Evolutionary conservation across 2,113 vertebrate genomes (phyloP).

Genomic region (Salminus brasiliensis): DNA sequence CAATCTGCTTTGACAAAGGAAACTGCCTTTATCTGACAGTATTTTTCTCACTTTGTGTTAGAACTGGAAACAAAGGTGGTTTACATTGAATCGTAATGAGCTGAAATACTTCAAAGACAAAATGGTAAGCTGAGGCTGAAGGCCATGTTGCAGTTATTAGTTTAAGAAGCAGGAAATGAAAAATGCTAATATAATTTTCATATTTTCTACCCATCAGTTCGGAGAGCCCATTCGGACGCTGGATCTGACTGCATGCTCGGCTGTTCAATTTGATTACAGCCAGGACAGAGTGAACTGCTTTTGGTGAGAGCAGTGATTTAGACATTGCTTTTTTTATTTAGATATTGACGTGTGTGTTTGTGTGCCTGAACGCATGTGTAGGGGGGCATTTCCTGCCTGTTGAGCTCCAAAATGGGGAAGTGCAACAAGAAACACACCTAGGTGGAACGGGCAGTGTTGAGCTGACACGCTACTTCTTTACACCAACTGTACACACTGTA

Average conservation of each 20-base stretch:
- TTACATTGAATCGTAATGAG: slow-evolving; percentile 91
- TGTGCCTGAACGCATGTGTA: background rate
- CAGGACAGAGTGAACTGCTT: slow-evolving; percentile 95
- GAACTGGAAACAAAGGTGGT: slow-evolving; percentile 98
- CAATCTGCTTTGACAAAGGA: background rate
- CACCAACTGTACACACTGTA: background rate
- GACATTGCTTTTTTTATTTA: background rate
- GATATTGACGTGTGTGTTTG: background rate
- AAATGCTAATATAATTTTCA: background rate
- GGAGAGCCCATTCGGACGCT: slow-evolving; percentile 88
- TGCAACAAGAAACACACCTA: slow-evolving; percentile 21
- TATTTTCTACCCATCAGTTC: slow-evolving; percentile 70
- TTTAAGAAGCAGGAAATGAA: background rate
- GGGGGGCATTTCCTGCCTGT: background rate
- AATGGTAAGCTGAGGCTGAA: slow-evolving; percentile 82
- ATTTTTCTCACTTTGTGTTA: slow-evolving; percentile 60
- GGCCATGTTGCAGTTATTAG: background rate
- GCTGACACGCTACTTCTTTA: background rate
- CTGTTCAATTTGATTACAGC: slow-evolving; percentile 95
- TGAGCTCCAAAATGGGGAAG: slow-evolving; percentile 31
- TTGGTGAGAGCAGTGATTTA: slow-evolving; percentile 81
- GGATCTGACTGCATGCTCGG: slow-evolving; percentile 88
- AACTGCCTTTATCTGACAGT: background rate
- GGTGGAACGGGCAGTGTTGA: background rate
- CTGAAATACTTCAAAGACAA: slow-evolving; percentile 97